Evolutionary conservation across 1,140 invertebrate genomes (phyloP).

Genomic region (Armadillidium nasatum): DNA sequence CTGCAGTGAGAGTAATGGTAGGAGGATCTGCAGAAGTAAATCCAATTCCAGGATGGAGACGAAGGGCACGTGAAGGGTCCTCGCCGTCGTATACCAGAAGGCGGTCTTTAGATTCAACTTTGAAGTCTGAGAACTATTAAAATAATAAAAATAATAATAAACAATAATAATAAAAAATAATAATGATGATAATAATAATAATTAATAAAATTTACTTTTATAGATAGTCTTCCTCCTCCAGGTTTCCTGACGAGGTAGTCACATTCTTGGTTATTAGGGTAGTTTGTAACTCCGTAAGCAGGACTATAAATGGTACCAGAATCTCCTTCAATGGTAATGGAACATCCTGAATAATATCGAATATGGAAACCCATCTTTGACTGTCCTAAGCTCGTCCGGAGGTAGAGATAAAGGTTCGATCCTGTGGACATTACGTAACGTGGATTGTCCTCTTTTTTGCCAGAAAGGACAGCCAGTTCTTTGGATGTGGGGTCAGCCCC

Average conservation of each 20-base stretch:
- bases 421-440: slow-evolving; percentile 84
- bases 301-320: slow-evolving; percentile 84
- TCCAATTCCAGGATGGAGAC: slow-evolving; percentile 81
- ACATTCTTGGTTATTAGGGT: slow-evolving; percentile 89
- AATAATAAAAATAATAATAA: slow-evolving; percentile 7
- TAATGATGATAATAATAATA: too few species aligned
- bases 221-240: slow-evolving; percentile 64
- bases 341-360: slow-evolving; percentile 48
- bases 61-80: slow-evolving; percentile 68
- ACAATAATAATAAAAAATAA: slow-evolving; percentile 30
- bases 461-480: slow-evolving; percentile 75
- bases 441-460: slow-evolving; percentile 68
- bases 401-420: slow-evolving; percentile 83
- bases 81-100: slow-evolving; percentile 76
- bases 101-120: slow-evolving; percentile 32
- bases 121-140: slow-evolving; percentile 37
- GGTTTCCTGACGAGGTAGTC: slow-evolving; percentile 80
- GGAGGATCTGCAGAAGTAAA: slow-evolving; percentile 75
- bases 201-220: slow-evolving; percentile 31
- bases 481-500: slow-evolving; percentile 78
- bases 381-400: slow-evolving; percentile 82
- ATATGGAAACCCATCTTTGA: slow-evolving; percentile 82
- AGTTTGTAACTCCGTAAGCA: slow-evolving; percentile 73
- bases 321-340: slow-evolving; percentile 63
- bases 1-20: slow-evolving; percentile 82